These are phyloP conservation scores for Matsumurasca onukii DNA, from an alignment of 1,140 invertebrate genomes.

Conservation along the genomic window DNA sequence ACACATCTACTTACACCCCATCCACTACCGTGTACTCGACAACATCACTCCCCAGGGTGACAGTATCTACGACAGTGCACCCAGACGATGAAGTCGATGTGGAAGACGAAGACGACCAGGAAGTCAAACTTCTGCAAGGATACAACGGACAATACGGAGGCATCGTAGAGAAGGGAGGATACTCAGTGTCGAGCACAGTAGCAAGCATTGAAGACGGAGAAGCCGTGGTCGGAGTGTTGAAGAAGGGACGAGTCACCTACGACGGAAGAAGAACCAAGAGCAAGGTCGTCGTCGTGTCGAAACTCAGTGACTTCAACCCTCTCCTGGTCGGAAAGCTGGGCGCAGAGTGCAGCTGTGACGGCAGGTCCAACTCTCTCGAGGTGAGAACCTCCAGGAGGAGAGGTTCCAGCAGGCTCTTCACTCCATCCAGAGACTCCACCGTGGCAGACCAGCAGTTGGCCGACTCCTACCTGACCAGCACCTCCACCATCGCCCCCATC, in stretches of 20 bases:
- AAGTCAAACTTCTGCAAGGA: constrained; percentile 36
- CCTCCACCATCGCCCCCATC: constrained; percentile 12
- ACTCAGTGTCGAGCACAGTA: constrained; percentile 34
- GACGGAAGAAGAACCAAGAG: constrained; percentile 37
- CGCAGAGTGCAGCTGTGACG: constrained; percentile 70
- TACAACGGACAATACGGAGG: constrained; percentile 41
- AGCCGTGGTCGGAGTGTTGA: constrained; percentile 41
- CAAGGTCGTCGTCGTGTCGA: constrained; percentile 55
- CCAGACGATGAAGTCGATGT: constrained; percentile 33
- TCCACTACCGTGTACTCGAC: constrained; percentile 34
- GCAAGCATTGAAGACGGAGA: constrained; percentile 40
- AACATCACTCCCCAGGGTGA: constrained; percentile 28
- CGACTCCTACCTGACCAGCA: constrained; percentile 28
- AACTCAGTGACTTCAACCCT: constrained; percentile 66
- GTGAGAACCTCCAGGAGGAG: constrained; percentile 33
- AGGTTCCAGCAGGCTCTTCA: constrained; percentile 30
- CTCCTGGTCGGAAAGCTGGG: constrained; percentile 67
- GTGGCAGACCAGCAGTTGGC: constrained; percentile 6
- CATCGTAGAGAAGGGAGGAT: constrained; percentile 35
- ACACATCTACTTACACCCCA: constrained; percentile 27
- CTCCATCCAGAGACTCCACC: constrained; percentile 6
- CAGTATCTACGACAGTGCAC: constrained; percentile 21
- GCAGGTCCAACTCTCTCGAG: constrained; percentile 54
- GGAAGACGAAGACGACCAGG: constrained; percentile 35
- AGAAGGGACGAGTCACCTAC: constrained; percentile 34